Evolutionary conservation across 1,140 invertebrate species (phyloP).

Genomic region (Ceratoteleas bidentatus): DNA sequence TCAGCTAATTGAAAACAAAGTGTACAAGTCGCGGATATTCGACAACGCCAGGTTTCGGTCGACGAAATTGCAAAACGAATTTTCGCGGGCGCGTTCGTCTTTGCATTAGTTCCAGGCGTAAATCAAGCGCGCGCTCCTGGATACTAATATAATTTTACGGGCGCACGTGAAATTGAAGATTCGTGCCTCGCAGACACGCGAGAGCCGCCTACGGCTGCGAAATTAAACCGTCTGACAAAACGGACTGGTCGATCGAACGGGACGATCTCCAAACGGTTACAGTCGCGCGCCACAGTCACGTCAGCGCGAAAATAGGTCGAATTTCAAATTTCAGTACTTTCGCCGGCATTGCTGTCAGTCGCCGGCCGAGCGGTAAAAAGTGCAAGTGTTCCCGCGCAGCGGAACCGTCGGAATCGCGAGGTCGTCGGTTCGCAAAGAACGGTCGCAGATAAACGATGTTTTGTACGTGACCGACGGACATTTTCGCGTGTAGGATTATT

Average conservation of each 20-base stretch:
- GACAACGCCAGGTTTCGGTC: slow-evolving; percentile 13
- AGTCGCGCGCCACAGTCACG: slow-evolving; percentile 8
- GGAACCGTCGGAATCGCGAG: too few relatives aligned
- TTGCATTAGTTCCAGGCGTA: slow-evolving; percentile 34
- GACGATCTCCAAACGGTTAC: slow-evolving; percentile 32
- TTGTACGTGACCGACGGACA: too few relatives aligned
- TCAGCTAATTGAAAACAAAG: slow-evolving; percentile 41
- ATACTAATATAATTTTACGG: slow-evolving; percentile 52
- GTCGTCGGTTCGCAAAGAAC: too few relatives aligned
- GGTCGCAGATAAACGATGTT: too few relatives aligned
- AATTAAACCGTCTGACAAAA: slow-evolving; percentile 51
- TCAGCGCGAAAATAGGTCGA: slow-evolving; percentile 17
- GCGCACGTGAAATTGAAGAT: slow-evolving; percentile 48
- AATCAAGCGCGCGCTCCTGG: slow-evolving; percentile 27
- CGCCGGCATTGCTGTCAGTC: not conserved
- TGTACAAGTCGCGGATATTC: slow-evolving; percentile 14
- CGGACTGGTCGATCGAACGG: slow-evolving; percentile 40
- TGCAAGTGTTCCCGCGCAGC: too few relatives aligned
- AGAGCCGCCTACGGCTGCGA: slow-evolving; percentile 24
- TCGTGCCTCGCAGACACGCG: slow-evolving; percentile 35
- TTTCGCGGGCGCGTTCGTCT: slow-evolving; percentile 5
- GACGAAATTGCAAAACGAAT: slow-evolving; percentile 17
- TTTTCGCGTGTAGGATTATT: too few relatives aligned
- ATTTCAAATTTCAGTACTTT: slow-evolving; percentile 21
- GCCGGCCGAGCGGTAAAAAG: not conserved